These are phyloP conservation scores for Micropterix aruncella DNA, from an alignment of 2,888 invertebrate genomes.

Conservation along the genomic window DNA sequence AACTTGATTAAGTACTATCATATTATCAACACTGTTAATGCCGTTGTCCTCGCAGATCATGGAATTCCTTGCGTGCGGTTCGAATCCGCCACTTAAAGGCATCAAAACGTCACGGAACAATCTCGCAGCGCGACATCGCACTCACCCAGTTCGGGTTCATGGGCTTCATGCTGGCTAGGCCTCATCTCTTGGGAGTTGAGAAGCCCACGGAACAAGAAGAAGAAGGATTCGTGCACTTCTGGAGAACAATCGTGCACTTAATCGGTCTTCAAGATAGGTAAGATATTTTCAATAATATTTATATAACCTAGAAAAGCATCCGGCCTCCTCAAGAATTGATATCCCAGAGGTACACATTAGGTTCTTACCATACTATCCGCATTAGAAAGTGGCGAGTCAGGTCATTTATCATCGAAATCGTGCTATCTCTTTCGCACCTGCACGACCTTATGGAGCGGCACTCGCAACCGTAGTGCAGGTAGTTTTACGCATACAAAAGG, in stretches of 20 bases:
- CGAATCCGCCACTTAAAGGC: slow-evolving; percentile 52
- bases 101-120: slow-evolving; percentile 37
- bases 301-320: too few species aligned
- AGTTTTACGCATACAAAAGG: too few species aligned
- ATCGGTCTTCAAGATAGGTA: slow-evolving; percentile 73
- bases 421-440: too few species aligned
- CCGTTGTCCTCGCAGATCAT: slow-evolving; percentile 33
- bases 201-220: slow-evolving; percentile 46
- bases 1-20: background rate
- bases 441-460: too few species aligned
- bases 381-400: too few species aligned
- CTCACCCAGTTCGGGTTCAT: slow-evolving; percentile 81
- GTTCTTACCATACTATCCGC: too few species aligned
- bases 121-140: slow-evolving; percentile 74
- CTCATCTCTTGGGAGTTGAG: slow-evolving; percentile 49
- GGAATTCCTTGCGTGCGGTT: slow-evolving; percentile 53
- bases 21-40: background rate
- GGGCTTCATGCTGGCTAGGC: slow-evolving; percentile 52
- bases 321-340: too few species aligned
- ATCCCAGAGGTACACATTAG: too few species aligned
- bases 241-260: slow-evolving; percentile 69
- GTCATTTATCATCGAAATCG: too few species aligned
- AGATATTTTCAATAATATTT: too few species aligned
- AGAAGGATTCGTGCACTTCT: slow-evolving; percentile 67
- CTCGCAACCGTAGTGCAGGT: too few species aligned